phyloP scores from a whole-genome alignment of 2,888 invertebrate species.

The Oxycera nigricornis region DNA sequence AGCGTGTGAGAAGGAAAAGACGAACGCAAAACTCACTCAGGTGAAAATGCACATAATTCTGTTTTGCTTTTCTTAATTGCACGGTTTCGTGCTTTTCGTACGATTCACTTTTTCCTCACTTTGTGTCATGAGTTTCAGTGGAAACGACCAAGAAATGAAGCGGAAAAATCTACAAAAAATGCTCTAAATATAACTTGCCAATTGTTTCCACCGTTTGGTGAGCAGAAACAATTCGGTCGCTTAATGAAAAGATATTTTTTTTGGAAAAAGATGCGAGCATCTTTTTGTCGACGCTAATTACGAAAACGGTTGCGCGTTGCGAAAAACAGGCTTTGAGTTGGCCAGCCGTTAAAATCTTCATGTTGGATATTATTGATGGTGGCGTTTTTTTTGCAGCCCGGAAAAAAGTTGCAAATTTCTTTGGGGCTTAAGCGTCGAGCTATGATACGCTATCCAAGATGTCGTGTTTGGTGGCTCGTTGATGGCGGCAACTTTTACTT shows the following conservation, averaged over 20 bases:
- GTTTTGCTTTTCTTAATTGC: not conserved
- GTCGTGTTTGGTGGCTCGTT: not conserved
- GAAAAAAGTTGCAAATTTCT: slow-evolving; percentile 5
- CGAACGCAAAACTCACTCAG: not conserved
- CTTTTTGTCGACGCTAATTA: not conserved
- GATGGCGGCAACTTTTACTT: slow-evolving; percentile 19
- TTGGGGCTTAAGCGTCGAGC: not conserved
- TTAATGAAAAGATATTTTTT: not conserved
- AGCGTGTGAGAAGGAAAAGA: not conserved
- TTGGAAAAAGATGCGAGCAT: not conserved
- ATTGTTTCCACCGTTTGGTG: not conserved
- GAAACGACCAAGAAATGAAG: not conserved
- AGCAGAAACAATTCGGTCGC: not conserved
- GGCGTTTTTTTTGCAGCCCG: not conserved
- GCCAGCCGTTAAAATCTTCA: slow-evolving; percentile 2
- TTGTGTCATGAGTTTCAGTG: not conserved
- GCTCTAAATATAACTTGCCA: slow-evolving; percentile 12
- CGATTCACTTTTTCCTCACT: slow-evolving; percentile 1
- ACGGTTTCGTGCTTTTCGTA: not conserved
- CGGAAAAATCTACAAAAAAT: not conserved
- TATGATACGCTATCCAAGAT: not conserved
- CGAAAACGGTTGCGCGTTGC: not conserved
- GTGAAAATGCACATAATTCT: slow-evolving; percentile 19
- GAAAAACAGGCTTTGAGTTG: not conserved
- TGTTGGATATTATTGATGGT: not conserved